Conservation (phyloP, 2,888 invertebrate species). For the Cheilosia pagana region DNA sequence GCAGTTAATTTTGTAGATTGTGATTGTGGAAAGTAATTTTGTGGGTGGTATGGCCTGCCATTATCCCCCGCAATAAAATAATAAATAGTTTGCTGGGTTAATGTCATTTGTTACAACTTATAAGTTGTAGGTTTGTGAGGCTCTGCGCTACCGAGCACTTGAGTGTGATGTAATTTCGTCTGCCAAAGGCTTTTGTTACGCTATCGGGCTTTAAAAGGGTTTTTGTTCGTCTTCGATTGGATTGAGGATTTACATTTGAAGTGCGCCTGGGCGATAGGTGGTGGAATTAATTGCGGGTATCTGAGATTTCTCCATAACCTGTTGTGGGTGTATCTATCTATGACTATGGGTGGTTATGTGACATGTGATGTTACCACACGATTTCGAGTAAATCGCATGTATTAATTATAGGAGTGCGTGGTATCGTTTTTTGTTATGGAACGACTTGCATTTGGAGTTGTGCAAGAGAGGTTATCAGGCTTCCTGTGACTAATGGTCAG, state of each 20-base stretch:
- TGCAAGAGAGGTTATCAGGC: no score
- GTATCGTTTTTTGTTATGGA: no score
- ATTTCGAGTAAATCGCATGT: neutral
- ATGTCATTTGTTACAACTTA: neutral
- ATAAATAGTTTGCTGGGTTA: neutral
- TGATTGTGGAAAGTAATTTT: constrained; percentile 7
- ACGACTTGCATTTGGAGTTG: no score
- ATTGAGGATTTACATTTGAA: constrained; percentile 21
- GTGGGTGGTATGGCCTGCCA: neutral
- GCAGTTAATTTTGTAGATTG: constrained; percentile 27
- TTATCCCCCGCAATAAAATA: constrained; percentile 27
- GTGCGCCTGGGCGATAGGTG: neutral
- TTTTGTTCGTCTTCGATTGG: constrained; percentile 17
- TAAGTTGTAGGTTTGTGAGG: neutral
- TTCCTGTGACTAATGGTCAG: no score
- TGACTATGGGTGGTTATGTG: neutral
- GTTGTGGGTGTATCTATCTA: neutral
- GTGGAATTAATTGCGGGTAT: neutral
- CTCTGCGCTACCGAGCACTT: constrained; percentile 16
- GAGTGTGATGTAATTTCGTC: constrained; percentile 10
- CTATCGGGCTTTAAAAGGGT: constrained; percentile 25
- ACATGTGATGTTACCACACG: neutral
- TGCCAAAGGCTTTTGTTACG: neutral
- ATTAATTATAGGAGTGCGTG: no score
- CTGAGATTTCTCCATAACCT: constrained; percentile 11